These are phyloP conservation scores for Corbicula japonica DNA, from an alignment of 2,888 invertebrate genomes.

Conservation along the genomic window DNA sequence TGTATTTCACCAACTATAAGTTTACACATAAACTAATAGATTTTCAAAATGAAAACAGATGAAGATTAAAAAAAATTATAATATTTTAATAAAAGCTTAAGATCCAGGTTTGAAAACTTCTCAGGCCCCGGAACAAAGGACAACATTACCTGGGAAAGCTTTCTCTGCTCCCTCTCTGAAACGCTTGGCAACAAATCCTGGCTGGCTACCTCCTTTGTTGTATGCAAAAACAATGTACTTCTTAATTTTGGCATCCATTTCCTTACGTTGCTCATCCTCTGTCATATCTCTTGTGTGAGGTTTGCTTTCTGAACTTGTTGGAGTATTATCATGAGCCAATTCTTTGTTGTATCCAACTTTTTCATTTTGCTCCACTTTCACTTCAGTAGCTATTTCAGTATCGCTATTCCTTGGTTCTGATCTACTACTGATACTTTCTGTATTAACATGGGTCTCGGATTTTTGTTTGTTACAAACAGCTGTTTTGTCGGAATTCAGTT, in stretches of 20 bases:
- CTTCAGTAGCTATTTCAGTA: no score
- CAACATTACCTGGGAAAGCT: constrained; percentile 10
- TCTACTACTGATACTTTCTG: no score
- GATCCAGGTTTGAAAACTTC: not conserved
- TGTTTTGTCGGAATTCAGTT: no score
- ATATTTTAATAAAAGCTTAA: not conserved
- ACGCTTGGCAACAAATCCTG: constrained; percentile 2
- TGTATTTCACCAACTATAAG: no score
- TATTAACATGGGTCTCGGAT: no score
- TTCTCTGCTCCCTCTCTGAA: constrained; percentile 14
- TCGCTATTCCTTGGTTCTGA: no score
- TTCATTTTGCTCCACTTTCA: no score
- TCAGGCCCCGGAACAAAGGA: not conserved
- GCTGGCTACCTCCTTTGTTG: not conserved
- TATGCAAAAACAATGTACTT: constrained; percentile 1
- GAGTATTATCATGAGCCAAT: no score
- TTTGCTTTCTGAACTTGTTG: no score
- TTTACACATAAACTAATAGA: not conserved
- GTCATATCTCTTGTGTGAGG: no score
- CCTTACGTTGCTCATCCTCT: not conserved
- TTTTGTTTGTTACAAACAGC: no score
- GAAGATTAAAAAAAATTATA: not conserved
- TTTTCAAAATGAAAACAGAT: not conserved
- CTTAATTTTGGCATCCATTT: constrained; percentile 3
- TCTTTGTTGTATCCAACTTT: no score